These are phyloP conservation scores for Hoplostethus atlanticus DNA, from an alignment of 2,797 vertebrate species.

Conservation along the genomic window DNA sequence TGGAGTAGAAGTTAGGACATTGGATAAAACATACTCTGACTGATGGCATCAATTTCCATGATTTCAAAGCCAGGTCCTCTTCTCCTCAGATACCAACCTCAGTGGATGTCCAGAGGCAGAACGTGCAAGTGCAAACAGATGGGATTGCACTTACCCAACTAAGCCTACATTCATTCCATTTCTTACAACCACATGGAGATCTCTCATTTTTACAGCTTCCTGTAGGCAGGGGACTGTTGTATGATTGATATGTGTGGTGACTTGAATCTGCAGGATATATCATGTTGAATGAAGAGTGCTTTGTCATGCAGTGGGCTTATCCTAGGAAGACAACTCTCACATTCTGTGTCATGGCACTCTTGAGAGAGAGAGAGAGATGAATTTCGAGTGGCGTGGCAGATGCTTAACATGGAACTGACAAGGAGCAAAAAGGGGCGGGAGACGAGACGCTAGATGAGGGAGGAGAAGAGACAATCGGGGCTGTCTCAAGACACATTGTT, in stretches of 20 bases:
- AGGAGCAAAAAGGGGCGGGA: constrained; percentile 8
- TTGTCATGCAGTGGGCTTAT: constrained; percentile 15
- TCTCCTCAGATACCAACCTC: not conserved
- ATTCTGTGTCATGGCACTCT: constrained; percentile 18
- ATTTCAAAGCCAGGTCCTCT: constrained; percentile 13
- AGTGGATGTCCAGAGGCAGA: not conserved
- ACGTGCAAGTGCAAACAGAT: constrained; percentile 36
- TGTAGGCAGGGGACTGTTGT: constrained; percentile 36
- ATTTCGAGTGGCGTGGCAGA: constrained; percentile 47
- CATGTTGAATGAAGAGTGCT: constrained; percentile 27
- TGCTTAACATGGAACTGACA: constrained; percentile 25
- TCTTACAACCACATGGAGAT: constrained; percentile 45
- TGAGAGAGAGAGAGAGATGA: constrained; percentile 24
- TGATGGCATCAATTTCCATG: constrained; percentile 5
- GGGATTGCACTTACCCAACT: constrained; percentile 44
- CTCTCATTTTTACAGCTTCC: constrained; percentile 52
- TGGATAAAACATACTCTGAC: constrained; percentile 1
- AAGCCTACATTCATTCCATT: constrained; percentile 41
- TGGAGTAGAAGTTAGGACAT: not conserved
- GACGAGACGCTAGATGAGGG: constrained; percentile 24
- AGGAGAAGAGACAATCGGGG: constrained; percentile 28
- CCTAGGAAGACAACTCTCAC: constrained; percentile 8
- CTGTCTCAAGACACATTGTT: constrained; percentile 15
- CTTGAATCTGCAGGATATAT: constrained; percentile 32
- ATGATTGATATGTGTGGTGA: constrained; percentile 53